A percentile compares a stretch with the other conserved stretches of the same genome.
phyloP scores from a whole-genome alignment of 2,797 vertebrate genomes.

The Molossus molossus region DNA sequence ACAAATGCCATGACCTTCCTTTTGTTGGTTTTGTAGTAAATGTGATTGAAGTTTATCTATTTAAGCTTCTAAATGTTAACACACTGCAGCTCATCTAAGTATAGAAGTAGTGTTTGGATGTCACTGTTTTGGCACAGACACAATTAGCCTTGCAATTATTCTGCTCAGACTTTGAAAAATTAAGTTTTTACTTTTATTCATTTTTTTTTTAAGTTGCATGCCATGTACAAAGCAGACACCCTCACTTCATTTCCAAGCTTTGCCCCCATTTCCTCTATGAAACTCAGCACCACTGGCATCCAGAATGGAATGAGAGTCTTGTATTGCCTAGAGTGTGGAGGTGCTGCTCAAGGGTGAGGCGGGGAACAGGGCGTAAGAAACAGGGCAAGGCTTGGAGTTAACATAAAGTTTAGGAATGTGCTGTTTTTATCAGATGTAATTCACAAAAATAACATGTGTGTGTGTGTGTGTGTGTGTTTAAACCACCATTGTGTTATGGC shows the following conservation, averaged over 20 bases:
- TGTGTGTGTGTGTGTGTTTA: not conserved
- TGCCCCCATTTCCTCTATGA: fast-evolving
- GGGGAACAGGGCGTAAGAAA: not conserved
- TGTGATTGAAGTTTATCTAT: not conserved
- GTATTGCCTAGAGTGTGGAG: not conserved
- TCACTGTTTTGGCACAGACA: not conserved
- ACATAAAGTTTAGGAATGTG: not conserved
- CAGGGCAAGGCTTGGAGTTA: not conserved
- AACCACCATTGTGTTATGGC: not conserved
- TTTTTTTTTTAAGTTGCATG: not conserved
- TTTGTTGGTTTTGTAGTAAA: not conserved
- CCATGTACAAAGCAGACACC: not conserved
- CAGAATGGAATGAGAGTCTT: not conserved
- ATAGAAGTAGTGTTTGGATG: not conserved
- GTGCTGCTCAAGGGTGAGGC: not conserved
- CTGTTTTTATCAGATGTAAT: not conserved
- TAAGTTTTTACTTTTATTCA: not conserved
- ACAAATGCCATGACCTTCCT: not conserved
- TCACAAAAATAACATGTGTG: not conserved
- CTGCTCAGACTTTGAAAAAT: slow-evolving; percentile 9
- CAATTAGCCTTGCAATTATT: slow-evolving; percentile 10
- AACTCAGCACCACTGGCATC: not conserved
- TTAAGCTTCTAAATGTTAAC: not conserved
- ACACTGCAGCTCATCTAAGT: not conserved
- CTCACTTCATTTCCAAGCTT: not conserved